Evolutionary conservation across 2,888 invertebrate species (phyloP).

Genomic region (Linnaemya tessellans): DNA sequence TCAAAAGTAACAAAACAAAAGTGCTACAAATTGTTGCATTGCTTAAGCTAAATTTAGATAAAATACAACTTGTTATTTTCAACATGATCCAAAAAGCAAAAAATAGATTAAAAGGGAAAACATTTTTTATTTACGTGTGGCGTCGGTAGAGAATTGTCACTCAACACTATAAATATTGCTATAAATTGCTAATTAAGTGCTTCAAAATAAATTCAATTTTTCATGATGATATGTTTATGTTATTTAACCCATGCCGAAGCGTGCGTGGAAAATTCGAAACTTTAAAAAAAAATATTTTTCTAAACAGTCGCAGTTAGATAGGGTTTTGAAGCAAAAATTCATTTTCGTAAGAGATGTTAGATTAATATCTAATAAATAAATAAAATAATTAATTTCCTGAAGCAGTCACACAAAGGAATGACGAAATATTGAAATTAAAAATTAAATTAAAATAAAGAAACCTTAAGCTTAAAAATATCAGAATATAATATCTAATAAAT

Average conservation of each 20-base stretch:
- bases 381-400: no score
- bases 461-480: no score
- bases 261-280: neutral
- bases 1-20: constrained; percentile 15
- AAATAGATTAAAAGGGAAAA: constrained; percentile 15
- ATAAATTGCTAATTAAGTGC: constrained; percentile 73
- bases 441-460: no score
- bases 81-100: constrained; percentile 32
- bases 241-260: constrained; percentile 44
- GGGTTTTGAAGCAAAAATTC: no score
- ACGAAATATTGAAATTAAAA: no score
- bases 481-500: no score
- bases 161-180: constrained; percentile 69
- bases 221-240: constrained; percentile 64
- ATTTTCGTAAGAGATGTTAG: no score
- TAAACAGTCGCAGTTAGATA: no score
- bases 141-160: constrained; percentile 68
- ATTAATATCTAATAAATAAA: no score
- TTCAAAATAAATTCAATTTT: constrained; percentile 67
- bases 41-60: constrained; percentile 67
- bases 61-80: constrained; percentile 70
- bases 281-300: neutral
- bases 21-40: constrained; percentile 50
- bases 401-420: no score
- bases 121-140: constrained; percentile 57